Conservation (phyloP, 2,888 invertebrate species). For the Drosophila mettleri region DNA sequence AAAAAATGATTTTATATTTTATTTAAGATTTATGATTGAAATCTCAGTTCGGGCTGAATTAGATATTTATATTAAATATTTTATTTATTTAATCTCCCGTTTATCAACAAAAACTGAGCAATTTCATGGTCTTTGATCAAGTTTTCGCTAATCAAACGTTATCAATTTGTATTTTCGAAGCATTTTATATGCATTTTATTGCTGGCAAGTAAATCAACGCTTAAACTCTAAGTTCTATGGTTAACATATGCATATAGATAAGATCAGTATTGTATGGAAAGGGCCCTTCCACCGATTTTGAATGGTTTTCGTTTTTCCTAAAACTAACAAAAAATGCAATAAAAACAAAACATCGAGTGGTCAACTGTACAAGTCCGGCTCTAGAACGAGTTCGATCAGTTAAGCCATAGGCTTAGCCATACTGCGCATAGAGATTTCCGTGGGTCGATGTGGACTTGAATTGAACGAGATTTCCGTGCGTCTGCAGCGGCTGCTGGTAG, state of each 20-base stretch:
- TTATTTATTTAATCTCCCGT: background rate
- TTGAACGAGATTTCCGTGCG: slow-evolving; percentile 74
- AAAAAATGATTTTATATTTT: background rate
- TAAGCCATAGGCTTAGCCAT: slow-evolving; percentile 42
- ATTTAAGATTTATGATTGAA: background rate
- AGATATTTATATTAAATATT: too few relatives aligned
- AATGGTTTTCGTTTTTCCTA: slow-evolving; percentile 23
- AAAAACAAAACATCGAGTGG: slow-evolving; percentile 34
- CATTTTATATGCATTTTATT: slow-evolving; percentile 72
- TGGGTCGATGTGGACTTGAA: slow-evolving; percentile 58
- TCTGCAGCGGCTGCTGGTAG: slow-evolving; percentile 65
- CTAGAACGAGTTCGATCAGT: slow-evolving; percentile 5
- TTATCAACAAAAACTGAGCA: background rate
- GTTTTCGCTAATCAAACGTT: background rate
- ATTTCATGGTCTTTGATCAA: too few relatives aligned
- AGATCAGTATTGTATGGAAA: slow-evolving; percentile 61
- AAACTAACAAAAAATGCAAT: slow-evolving; percentile 40
- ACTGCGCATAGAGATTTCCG: slow-evolving; percentile 57
- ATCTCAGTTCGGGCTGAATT: too few relatives aligned
- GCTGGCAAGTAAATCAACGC: slow-evolving; percentile 64
- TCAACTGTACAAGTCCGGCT: slow-evolving; percentile 37
- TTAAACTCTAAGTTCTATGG: slow-evolving; percentile 49
- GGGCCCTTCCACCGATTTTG: slow-evolving; percentile 69
- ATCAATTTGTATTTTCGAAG: slow-evolving; percentile 34
- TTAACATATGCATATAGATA: slow-evolving; percentile 16